A percentile compares a stretch with the other conserved stretches of the same genome.
phyloP scores from a whole-genome alignment of 2,113 vertebrate genomes.

The Xenopus borealis region DNA sequence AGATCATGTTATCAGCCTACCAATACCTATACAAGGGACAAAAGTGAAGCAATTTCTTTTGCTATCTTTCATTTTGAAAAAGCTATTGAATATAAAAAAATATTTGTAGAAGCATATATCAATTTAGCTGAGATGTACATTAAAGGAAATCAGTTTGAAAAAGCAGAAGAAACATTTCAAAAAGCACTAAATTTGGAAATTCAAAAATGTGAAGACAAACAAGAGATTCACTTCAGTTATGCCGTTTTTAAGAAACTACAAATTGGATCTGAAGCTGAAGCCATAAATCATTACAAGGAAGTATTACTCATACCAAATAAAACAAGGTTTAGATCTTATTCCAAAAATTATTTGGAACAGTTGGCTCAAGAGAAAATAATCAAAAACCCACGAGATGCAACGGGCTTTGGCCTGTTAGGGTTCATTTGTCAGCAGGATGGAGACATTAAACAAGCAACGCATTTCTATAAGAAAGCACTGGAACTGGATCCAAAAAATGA shows the following conservation, averaged over 20 bases:
- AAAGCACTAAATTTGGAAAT: conserved; percentile 51
- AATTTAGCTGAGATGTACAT: conserved; percentile 62
- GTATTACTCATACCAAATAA: conserved; percentile 57
- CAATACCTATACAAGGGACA: conserved; percentile 42
- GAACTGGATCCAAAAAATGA: conserved; percentile 49
- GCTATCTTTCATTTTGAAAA: conserved; percentile 45
- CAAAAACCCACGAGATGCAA: not conserved
- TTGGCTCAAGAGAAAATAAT: conserved; percentile 51
- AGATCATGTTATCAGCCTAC: not conserved
- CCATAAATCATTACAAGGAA: conserved; percentile 62
- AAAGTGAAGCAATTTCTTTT: conserved; percentile 40
- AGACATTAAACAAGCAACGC: conserved; percentile 49
- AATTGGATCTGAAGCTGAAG: conserved; percentile 56
- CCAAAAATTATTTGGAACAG: conserved; percentile 47
- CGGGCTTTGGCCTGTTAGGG: conserved; percentile 53
- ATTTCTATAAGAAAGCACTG: conserved; percentile 58
- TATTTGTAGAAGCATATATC: conserved; percentile 52
- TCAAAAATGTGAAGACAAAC: conserved; percentile 51
- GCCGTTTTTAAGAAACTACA: conserved; percentile 56
- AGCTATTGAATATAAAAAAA: conserved; percentile 37
- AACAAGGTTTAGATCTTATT: conserved; percentile 13
- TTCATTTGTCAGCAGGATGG: conserved; percentile 45
- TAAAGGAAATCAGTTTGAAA: conserved; percentile 42
- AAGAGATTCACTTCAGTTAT: conserved; percentile 55
- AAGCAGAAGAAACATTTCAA: conserved; percentile 64